Conservation (phyloP, 2,888 invertebrate genomes). For the Emesis furor region DNA sequence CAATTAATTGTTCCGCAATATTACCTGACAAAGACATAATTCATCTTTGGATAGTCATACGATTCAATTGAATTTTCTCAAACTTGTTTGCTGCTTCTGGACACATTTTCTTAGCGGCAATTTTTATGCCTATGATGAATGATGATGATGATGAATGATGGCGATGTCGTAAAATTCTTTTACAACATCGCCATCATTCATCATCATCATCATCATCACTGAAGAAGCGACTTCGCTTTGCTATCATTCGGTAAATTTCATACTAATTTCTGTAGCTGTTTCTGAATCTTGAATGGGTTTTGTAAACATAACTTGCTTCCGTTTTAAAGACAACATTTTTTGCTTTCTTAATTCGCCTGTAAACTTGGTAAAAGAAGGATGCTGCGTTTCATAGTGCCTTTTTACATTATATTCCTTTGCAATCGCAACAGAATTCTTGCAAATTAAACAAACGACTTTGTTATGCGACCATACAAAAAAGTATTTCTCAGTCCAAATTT, state of each 20-base stretch:
- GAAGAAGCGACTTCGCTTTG: conserved; percentile 58
- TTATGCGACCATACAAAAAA: no score
- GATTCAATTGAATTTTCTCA: no score
- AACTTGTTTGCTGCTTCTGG: no score
- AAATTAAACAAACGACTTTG: no score
- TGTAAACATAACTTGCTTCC: conserved; percentile 12
- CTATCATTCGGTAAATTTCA: conserved; percentile 40
- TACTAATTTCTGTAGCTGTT: neutral
- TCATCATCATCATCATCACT: conserved; percentile 59
- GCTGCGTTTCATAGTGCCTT: conserved; percentile 46
- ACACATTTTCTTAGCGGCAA: no score
- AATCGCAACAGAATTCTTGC: no score
- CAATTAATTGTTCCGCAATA: no score
- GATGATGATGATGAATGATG: no score
- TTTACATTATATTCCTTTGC: neutral
- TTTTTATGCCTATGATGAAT: no score
- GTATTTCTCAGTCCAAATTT: conserved; percentile 34
- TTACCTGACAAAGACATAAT: no score
- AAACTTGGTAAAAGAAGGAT: conserved; percentile 38
- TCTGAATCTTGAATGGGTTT: conserved; percentile 28
- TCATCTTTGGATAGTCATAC: no score
- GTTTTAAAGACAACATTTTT: neutral
- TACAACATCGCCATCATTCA: conserved; percentile 60
- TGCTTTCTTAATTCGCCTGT: neutral
- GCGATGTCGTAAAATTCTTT: no score